phyloP scores from a whole-genome alignment of 2,797 vertebrate species.

The Anableps anableps region DNA sequence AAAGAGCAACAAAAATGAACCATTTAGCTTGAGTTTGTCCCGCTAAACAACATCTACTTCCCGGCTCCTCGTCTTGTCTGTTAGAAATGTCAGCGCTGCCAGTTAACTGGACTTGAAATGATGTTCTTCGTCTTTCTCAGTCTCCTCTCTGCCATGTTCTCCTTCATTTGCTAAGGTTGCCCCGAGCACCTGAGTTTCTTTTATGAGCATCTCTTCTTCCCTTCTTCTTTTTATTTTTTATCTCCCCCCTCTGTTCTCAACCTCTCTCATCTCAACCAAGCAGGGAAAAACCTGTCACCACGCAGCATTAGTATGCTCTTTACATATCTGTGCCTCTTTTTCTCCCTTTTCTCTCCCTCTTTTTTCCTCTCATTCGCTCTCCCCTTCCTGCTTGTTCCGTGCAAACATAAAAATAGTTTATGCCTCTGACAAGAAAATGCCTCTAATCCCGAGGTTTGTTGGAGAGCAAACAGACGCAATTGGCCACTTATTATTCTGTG shows the following conservation, averaged over 20 bases:
- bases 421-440: slow-evolving; percentile 82
- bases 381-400: slow-evolving; percentile 32
- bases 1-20: slow-evolving; percentile 49
- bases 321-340: slow-evolving; percentile 70
- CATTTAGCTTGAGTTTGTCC: slow-evolving; percentile 52
- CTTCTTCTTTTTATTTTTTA: slow-evolving; percentile 13
- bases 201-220: slow-evolving; percentile 51
- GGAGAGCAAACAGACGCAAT: slow-evolving; percentile 80
- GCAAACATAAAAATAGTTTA: slow-evolving; percentile 84
- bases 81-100: slow-evolving; percentile 65
- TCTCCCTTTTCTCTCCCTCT: slow-evolving; percentile 12
- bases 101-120: slow-evolving; percentile 69
- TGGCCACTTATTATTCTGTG: slow-evolving; percentile 84
- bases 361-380: neutral
- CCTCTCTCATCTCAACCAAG: slow-evolving; percentile 66
- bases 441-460: slow-evolving; percentile 82
- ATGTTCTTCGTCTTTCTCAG: slow-evolving; percentile 31
- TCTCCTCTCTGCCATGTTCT: slow-evolving; percentile 57
- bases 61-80: slow-evolving; percentile 41
- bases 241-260: slow-evolving; percentile 50
- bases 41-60: slow-evolving; percentile 45
- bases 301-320: slow-evolving; percentile 80
- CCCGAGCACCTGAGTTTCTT: slow-evolving; percentile 66
- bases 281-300: slow-evolving; percentile 70
- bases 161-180: slow-evolving; percentile 67